Evolutionary conservation across 2,888 invertebrate species (phyloP), one percentile per base, ranked within the genome.

Genomic region (Euphydryas editha): DNA sequence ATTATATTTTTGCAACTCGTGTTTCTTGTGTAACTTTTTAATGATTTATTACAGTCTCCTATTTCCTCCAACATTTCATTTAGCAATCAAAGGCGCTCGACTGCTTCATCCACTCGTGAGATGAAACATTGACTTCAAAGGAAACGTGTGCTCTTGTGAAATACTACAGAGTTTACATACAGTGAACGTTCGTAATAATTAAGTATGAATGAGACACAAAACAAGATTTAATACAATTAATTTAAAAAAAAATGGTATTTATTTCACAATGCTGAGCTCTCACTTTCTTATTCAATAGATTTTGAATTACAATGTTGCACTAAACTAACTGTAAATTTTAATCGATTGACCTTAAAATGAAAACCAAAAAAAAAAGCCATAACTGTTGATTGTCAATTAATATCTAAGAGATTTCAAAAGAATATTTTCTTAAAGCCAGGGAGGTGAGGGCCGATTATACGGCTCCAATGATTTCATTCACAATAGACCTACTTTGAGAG

Each of bases 371-470:
- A 30, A 46, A n/a, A n/a, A 21, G 17, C 30, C n/a, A 36, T 63
- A 39, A 51, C 46, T 42, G 56, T 60, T 49, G 55, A 54, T 59
- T 51, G 17, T 59, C 37, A 59, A 55, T 21, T 58, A 42, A 66
- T 64, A 59, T 64, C 61, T 62, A 55, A 55, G 55, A 42, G 63
- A 64, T 67, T 65, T 69, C 69, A 67, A 69, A 55, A 67, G 67
- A 69, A 67, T 62, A 62, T 58, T 24, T 17, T 61, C 68, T 54
- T 57, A 51, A 67, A 39, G 54, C 51, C 60, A 60, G 61, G 55
- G 63, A 69, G 63, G 66, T 64, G 55, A 67, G 69, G 71, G 72
- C 64, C 69, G 71, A 72, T 72, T 72, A 60, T 65, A 65, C 68
- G 69, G 68, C 58, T 59, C 42, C 58, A 61, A 65, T 67, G 62